Base-by-base conservation (phyloP, 2,888 invertebrate species). In the Drosophila niveifrons region DNA sequence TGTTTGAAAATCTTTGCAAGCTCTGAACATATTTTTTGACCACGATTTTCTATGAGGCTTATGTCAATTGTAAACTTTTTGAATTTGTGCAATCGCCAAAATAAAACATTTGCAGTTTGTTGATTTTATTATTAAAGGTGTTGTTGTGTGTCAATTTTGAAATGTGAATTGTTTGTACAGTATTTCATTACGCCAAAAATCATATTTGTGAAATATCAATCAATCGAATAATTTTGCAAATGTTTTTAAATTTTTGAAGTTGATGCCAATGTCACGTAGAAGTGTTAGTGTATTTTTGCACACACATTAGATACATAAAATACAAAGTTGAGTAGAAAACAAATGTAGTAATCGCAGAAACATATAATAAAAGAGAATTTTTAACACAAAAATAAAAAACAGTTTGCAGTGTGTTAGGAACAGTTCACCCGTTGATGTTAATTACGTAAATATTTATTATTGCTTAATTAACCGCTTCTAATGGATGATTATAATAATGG, bases 361-460 rank as follows among this genome's bases (percentile, higher is more conserved):
- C 80, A 89, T 87, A 86, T 69, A 82, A 88, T 66, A 83, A 70
- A 73, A 88, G 59, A 83, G 29, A 72, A 77, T 72, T 75, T 59
- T 58, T 68, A 59, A 68, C 61, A 71, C 66, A 84, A 50, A 66
- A 75, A 59, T 4, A 56, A 28, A 47, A 52, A 36, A 59, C 48
- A 58, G 56, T 28, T 43, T 59, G 63, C 50, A 43, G 39, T 47
- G 62, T 28, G 67, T 80, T 72, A 80, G 77, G 17, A 56, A 67
- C 61, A 69, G 28, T 23, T 46, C 48, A 13, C 47, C 15, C n/a
- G 31, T 52, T 17, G 28, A 18, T 9, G 36, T 69, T 51, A 36
- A 18, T 62, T n/a, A 51, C 56, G 66, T 57, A 58, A 61, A 58
- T 4, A 11, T 43, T 61, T 58, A 29, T 46, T 64, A 36, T 29